phyloP scores from a whole-genome alignment of 2,888 invertebrate genomes.

The Zonitis immaculata region DNA sequence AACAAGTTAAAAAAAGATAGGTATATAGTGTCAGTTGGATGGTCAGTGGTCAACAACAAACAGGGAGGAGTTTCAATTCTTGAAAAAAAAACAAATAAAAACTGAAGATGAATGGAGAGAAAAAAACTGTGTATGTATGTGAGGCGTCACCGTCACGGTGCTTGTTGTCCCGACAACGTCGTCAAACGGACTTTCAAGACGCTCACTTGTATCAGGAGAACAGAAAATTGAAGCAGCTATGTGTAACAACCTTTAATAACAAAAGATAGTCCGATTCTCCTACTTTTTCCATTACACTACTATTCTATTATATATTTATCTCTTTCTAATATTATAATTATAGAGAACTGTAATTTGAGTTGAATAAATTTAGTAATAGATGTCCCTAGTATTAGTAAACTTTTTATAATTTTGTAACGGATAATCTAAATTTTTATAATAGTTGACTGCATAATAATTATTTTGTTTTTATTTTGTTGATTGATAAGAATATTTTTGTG shows the following conservation, averaged over 20 bases:
- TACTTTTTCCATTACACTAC: neutral
- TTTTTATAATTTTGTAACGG: neutral
- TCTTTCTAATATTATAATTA: neutral
- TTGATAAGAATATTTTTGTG: neutral
- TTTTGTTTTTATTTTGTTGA: neutral
- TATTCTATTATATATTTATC: neutral
- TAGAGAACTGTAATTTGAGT: neutral
- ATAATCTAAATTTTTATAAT: neutral
- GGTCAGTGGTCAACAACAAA: constrained; percentile 12
- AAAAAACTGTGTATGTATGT: neutral
- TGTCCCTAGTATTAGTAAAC: neutral
- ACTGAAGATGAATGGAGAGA: constrained; percentile 11
- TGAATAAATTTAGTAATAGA: neutral
- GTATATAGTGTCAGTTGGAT: constrained; percentile 1
- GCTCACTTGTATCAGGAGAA: constrained; percentile 33
- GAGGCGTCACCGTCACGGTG: constrained; percentile 6
- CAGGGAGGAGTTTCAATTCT: neutral
- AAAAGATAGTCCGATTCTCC: neutral
- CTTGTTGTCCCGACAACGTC: constrained; percentile 27
- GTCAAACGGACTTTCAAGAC: constrained; percentile 41
- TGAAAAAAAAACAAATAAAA: constrained; percentile 11
- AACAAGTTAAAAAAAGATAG: constrained; percentile 8
- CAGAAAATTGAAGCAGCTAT: constrained; percentile 27
- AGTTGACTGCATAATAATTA: neutral
- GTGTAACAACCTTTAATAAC: neutral